Evolutionary conservation across 2,797 vertebrate species (phyloP), one percentile per base, ranked within the genome.

Genomic region (Chelon auratus): DNA sequence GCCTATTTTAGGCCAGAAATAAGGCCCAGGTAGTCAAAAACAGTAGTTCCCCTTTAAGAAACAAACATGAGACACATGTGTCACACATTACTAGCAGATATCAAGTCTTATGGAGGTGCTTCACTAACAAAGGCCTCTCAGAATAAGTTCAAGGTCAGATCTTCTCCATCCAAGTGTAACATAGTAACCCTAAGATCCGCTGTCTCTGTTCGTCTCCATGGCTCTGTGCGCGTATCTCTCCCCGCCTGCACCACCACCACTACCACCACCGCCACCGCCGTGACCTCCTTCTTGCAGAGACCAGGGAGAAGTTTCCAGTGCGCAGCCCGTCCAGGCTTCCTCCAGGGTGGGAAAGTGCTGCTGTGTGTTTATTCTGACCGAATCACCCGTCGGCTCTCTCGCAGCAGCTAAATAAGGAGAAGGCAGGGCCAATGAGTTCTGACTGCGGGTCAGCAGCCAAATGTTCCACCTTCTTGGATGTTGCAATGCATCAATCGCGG

Each of bases 391-490:
- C n/a, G 89, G 90, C 91, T 85, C 83, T 89, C 84, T 81, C n/a
- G 71, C 86, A 78, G 85, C 81, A 72, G 88, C 88, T 91, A 88
- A 90, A 90, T 87, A 84, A 93, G 89, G 84, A 84, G 86, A 78
- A 90, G 84, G 83, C 87, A 77, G 88, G 84, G 86, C 85, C 85
- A 72, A 87, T 78, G 90, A 89, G 89, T 84, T 93, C 91, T 91
- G 91, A 93, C 93, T 94, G 91, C 89, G 84, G 93, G 92, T 93
- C 93, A 93, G 91, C 87, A 91, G 93, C 93, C 93, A 94, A 94
- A 94, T 94, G 93, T 93, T 94, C 92, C 93, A 92, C 92, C 93
- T 93, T 93, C 93, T 91, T 93, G 92, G 84, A 93, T 93, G 93
- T 93, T 93, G 86, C 85, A 90, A 88, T 91, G 92, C 89, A 94